phyloP scores from a whole-genome alignment of 2,113 vertebrate genomes.

The Corvus hawaiiensis region DNA sequence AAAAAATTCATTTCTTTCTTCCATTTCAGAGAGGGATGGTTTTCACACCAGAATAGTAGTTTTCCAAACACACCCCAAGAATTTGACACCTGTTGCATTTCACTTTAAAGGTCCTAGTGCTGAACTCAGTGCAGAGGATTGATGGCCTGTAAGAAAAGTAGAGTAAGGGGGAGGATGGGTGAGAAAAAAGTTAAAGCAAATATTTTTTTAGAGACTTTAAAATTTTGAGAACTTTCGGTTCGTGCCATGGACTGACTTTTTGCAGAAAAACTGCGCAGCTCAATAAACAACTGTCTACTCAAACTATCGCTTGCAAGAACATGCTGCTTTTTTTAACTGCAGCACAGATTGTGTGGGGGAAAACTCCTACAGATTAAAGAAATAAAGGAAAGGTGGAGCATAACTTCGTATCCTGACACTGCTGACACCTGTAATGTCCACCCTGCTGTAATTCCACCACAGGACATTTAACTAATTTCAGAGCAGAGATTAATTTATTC shows the following conservation, averaged over 20 bases:
- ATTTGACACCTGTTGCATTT: background rate
- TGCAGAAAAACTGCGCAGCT: background rate
- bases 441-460: background rate
- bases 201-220: background rate
- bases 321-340: conserved; percentile 20
- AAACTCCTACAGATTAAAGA: conserved; percentile 25
- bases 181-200: background rate
- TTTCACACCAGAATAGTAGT: background rate
- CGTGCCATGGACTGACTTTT: background rate
- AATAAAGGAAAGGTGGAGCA: conserved; percentile 22
- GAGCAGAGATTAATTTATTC: background rate
- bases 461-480: background rate
- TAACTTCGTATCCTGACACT: background rate
- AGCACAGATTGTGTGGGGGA: conserved; percentile 46
- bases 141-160: background rate
- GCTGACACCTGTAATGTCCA: background rate
- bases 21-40: background rate
- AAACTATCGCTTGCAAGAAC: background rate
- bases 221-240: background rate
- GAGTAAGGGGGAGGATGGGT: background rate
- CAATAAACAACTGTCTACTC: conserved; percentile 34
- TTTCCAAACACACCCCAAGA: background rate
- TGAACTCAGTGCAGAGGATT: background rate
- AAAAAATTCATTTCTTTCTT: background rate
- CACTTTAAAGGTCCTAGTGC: background rate